Evolutionary conservation across 2,888 invertebrate genomes (phyloP).

Genomic region (Volucella zonaria): DNA sequence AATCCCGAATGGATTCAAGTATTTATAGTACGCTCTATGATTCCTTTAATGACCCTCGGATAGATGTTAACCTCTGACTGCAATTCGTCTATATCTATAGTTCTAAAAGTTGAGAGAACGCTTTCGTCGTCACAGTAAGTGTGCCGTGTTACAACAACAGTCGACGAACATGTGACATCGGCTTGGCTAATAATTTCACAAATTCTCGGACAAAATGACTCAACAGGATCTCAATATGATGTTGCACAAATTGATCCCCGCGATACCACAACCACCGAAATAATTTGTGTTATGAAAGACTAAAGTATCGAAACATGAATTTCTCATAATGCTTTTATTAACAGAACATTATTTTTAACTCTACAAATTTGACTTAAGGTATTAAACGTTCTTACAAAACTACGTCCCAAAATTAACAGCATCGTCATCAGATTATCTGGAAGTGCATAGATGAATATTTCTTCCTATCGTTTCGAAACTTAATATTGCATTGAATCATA

Average conservation of each 20-base stretch:
- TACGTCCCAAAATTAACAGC: slow-evolving; percentile 41
- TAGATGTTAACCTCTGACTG: slow-evolving; percentile 4
- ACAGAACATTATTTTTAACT: too few species aligned
- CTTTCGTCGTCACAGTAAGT: too few species aligned
- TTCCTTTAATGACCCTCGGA: not conserved
- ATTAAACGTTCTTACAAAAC: slow-evolving; percentile 5
- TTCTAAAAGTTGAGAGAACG: too few species aligned
- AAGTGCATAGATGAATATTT: slow-evolving; percentile 17
- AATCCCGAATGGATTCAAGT: not conserved
- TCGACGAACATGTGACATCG: too few species aligned
- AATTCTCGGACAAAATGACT: not conserved
- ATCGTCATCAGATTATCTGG: slow-evolving; percentile 28
- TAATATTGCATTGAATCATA: slow-evolving; percentile 26
- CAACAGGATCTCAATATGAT: not conserved
- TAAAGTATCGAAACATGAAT: too few species aligned
- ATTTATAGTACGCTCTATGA: not conserved
- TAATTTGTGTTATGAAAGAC: not conserved
- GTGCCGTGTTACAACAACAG: too few species aligned
- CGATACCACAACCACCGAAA: not conserved
- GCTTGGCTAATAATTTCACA: too few species aligned
- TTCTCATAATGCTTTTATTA: too few species aligned
- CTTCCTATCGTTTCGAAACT: not conserved
- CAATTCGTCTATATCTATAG: too few species aligned
- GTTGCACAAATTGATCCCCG: not conserved
- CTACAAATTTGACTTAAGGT: slow-evolving; percentile 4